Base-by-base conservation (phyloP, 2,797 vertebrate genomes). In the Nannoperca australis region DNA sequence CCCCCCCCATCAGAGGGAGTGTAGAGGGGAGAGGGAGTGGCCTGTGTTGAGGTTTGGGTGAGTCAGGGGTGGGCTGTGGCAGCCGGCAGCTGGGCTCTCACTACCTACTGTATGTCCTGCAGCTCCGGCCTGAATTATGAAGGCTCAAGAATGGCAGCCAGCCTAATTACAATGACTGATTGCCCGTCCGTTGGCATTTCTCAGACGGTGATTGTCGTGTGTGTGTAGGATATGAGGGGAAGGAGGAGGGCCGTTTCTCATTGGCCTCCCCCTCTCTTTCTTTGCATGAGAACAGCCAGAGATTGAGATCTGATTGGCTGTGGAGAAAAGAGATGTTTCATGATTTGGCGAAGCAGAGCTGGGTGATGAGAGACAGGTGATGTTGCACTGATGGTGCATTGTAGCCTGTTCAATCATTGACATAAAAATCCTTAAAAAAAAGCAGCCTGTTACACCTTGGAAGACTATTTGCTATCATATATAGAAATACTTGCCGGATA, bases 91-190 rank as follows among this genome's bases (percentile, higher is more conserved):
- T 88, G 80, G 84, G 74, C 76, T 82, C 82, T 81, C 61, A 34
- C 90, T 88, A 77, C 88, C 88, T 83, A 38, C 36, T 38, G 36
- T 38, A 72, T 74, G 84, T 92, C 89, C 87, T 89, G 84, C 67
- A 88, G 86, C 84, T 84, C 89, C 78, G 87, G 92, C 78, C 90
- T 91, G 91, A 93, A 86, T 91, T 87, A 92, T 93, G 91, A 92
- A 89, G 87, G 83, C 91, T 85, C 22, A 9, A 86, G 83, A 87
- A 92, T 90, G 93, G 94, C 90, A 92, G 88, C 81, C 82, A 78
- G 90, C 89, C 92, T 94, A 93, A 94, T 94, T 93, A 91, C 91
- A 91, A 92, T 92, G 90, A 95, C 89, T 93, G 92, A 93, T 94
- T 92, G 86, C 88, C 87, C 88, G 85, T 92, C 88, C 83, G 84